These are phyloP conservation scores for Orchesellides sinensis DNA, from an alignment of 2,888 invertebrate genomes.

Conservation along the genomic window DNA sequence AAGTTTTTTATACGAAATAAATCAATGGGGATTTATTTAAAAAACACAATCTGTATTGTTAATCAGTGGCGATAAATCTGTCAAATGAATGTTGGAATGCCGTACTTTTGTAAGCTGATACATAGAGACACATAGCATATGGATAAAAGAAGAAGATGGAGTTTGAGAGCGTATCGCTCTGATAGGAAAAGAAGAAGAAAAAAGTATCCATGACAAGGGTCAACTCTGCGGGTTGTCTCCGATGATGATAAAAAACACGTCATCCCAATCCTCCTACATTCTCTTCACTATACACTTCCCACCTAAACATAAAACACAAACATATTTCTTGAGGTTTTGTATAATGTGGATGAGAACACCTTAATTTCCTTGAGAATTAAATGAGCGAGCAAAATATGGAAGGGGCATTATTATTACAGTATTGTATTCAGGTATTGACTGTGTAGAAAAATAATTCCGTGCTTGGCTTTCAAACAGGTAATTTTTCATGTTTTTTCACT, in stretches of 20 bases:
- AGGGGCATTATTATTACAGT: neutral
- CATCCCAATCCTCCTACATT: conserved; percentile 75
- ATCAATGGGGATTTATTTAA: conserved; percentile 76
- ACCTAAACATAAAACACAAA: no score
- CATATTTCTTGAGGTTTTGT: conserved; percentile 12
- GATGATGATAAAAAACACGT: conserved; percentile 74
- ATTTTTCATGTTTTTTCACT: neutral
- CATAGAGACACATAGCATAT: conserved; percentile 60
- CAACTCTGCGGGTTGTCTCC: conserved; percentile 75
- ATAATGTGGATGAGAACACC: conserved; percentile 27
- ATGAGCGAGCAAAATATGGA: neutral
- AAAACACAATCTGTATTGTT: conserved; percentile 76
- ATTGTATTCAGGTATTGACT: neutral
- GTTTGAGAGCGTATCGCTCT: conserved; percentile 37
- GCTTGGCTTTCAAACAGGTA: neutral
- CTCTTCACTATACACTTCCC: conserved; percentile 67
- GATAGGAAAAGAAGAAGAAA: conserved; percentile 69
- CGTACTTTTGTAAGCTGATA: conserved; percentile 75
- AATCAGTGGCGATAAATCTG: conserved; percentile 76
- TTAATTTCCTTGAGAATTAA: conserved; percentile 6
- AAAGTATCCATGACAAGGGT: conserved; percentile 75
- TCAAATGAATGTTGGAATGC: conserved; percentile 76
- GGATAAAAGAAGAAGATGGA: conserved; percentile 28
- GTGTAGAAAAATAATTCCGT: neutral
- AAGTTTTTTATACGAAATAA: conserved; percentile 75